Evolutionary conservation across 2,113 vertebrate species (phyloP).

Genomic region (Mohoua ochrocephala): DNA sequence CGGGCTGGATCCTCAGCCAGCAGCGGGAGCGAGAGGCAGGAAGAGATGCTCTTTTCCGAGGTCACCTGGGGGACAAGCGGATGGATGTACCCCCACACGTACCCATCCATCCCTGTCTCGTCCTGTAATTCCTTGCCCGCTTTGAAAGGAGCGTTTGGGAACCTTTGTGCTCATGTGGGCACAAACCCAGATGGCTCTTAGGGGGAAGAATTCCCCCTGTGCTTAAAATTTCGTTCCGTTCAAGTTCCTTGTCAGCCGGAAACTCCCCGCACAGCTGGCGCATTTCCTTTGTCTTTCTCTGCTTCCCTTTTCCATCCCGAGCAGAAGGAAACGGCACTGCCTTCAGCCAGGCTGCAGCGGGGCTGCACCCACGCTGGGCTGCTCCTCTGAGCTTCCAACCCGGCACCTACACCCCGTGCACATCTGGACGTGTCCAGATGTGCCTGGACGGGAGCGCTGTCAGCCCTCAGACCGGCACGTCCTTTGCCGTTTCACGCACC

Average conservation of each 20-base stretch:
- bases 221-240: neutral
- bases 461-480: neutral
- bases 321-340: neutral
- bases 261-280: neutral
- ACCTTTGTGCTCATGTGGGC: neutral
- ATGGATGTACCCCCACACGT: neutral
- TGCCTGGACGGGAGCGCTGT: neutral
- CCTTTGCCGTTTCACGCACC: neutral
- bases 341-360: neutral
- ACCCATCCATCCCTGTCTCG: neutral
- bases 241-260: neutral
- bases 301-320: constrained; percentile 12
- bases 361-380: rapidly evolving
- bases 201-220: neutral
- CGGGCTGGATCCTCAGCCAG: neutral
- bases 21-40: neutral
- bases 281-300: neutral
- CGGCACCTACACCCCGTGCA: neutral
- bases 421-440: neutral
- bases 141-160: neutral
- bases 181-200: neutral
- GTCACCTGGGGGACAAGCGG: neutral
- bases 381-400: neutral
- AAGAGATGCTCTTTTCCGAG: constrained; percentile 6
- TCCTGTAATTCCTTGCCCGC: neutral